phyloP scores from a whole-genome alignment of 2,888 invertebrate species.

The Automeris io region DNA sequence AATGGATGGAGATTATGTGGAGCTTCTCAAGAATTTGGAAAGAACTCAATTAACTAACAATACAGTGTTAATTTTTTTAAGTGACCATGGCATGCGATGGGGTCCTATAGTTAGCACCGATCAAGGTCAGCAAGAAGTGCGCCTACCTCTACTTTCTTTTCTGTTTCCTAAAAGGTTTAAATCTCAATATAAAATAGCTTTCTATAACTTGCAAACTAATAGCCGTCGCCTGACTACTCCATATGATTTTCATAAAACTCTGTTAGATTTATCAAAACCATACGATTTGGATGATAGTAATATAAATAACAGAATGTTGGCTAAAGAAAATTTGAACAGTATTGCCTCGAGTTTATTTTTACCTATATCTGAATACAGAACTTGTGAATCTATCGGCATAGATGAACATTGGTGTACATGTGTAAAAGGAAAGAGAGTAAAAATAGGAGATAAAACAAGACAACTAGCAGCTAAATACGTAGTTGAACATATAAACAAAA shows the following conservation, averaged over 20 bases:
- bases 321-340: constrained; percentile 40
- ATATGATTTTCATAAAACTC: constrained; percentile 87
- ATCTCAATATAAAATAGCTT: constrained; percentile 74
- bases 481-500: constrained; percentile 78
- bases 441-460: constrained; percentile 65
- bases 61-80: constrained; percentile 84
- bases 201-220: constrained; percentile 80
- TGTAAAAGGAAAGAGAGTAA: constrained; percentile 74
- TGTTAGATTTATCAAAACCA: constrained; percentile 79
- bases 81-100: constrained; percentile 93
- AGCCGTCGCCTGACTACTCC: constrained; percentile 80
- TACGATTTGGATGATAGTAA: constrained; percentile 31
- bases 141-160: constrained; percentile 86
- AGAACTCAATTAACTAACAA: constrained; percentile 72
- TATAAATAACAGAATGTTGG: constrained; percentile 29
- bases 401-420: constrained; percentile 92
- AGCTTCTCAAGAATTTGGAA: constrained; percentile 72
- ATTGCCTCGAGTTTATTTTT: constrained; percentile 83
- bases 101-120: constrained; percentile 86
- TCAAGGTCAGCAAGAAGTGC: constrained; percentile 89
- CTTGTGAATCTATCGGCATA: constrained; percentile 84
- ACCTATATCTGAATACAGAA: constrained; percentile 80
- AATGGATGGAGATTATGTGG: constrained; percentile 80
- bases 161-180: constrained; percentile 83
- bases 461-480: constrained; percentile 75